phyloP scores from a whole-genome alignment of 2,888 invertebrate genomes.

The Agrochola macilenta region DNA sequence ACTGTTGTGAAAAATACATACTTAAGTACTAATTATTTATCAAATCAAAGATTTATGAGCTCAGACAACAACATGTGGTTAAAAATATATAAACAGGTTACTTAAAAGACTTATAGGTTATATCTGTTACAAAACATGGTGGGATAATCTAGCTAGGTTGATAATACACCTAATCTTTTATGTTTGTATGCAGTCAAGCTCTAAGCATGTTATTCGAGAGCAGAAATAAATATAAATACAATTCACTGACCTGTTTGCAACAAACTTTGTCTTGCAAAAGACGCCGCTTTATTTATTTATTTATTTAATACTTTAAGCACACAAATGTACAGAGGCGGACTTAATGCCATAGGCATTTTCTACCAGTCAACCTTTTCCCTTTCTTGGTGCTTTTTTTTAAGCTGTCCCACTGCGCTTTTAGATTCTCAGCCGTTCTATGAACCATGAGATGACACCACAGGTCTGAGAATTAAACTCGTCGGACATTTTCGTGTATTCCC shows the following conservation, averaged over 20 bases:
- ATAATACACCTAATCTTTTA: not conserved
- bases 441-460: too few relatives aligned
- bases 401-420: too few relatives aligned
- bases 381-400: not conserved
- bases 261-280: not conserved
- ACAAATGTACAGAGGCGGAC: too few relatives aligned
- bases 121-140: too few relatives aligned
- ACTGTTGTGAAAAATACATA: not conserved
- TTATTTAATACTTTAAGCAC: too few relatives aligned
- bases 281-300: too few relatives aligned
- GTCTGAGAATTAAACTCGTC: not conserved
- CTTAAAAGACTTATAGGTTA: too few relatives aligned
- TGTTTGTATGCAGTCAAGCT: not conserved
- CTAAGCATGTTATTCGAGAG: not conserved
- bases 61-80: constrained; percentile 1
- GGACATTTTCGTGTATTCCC: too few relatives aligned
- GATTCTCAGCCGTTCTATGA: too few relatives aligned
- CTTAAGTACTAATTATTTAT: not conserved
- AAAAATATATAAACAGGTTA: not conserved
- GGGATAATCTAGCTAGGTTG: too few relatives aligned
- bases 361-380: too few relatives aligned
- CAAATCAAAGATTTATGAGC: not conserved
- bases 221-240: not conserved
- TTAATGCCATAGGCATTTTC: too few relatives aligned
- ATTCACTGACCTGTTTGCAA: constrained; percentile 3